Conservation (phyloP, 2,888 invertebrate genomes). For the Lamellibrachia columna region DNA sequence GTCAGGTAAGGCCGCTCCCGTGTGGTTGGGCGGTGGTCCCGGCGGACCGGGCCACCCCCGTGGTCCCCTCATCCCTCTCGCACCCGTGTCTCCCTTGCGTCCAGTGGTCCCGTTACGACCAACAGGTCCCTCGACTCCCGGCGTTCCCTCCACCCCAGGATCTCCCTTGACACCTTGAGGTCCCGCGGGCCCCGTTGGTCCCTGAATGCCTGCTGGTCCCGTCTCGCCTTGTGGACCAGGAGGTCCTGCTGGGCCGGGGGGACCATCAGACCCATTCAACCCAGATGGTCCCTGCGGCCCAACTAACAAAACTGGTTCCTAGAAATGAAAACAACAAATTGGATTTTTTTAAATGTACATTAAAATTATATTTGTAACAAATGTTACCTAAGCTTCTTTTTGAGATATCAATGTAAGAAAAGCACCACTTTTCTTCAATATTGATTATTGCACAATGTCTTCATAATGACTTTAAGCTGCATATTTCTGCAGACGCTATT, state of each 20-base stretch:
- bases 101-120: background rate
- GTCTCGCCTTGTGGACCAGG: constrained; percentile 23
- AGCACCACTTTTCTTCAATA: too few species aligned
- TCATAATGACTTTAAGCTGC: too few species aligned
- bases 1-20: background rate
- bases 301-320: background rate
- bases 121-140: background rate
- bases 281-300: constrained; percentile 27
- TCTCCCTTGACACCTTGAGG: constrained; percentile 29
- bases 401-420: too few species aligned
- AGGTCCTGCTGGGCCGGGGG: constrained; percentile 23
- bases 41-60: background rate
- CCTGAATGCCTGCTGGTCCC: constrained; percentile 21
- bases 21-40: background rate
- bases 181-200: constrained; percentile 26
- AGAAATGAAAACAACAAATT: background rate
- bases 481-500: too few species aligned
- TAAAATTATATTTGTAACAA: background rate
- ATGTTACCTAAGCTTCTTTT: background rate
- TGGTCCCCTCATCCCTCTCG: background rate
- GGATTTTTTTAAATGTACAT: background rate
- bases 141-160: constrained; percentile 13
- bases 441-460: too few species aligned
- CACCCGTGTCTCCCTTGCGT: background rate
- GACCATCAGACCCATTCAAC: constrained; percentile 23